Conservation (phyloP, 2,113 vertebrate species). For the Oreochromis spilurus region DNA sequence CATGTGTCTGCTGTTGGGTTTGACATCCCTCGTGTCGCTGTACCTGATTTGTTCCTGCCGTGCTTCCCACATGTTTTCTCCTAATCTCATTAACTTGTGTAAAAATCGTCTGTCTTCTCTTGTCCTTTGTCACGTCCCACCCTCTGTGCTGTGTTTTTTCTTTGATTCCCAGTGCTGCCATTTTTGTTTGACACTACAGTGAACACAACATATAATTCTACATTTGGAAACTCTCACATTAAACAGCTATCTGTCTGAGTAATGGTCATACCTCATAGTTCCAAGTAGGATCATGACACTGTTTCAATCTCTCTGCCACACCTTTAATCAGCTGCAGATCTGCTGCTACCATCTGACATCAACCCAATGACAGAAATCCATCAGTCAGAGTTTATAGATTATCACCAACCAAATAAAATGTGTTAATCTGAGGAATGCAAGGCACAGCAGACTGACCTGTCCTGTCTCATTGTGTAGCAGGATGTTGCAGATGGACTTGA, state of each 20-base stretch:
- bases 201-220: not conserved
- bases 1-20: no score
- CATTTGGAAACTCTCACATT: not conserved
- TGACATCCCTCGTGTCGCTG: no score
- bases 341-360: slow-evolving; percentile 66
- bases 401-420: not conserved
- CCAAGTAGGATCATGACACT: slow-evolving; percentile 72
- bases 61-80: no score
- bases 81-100: no score
- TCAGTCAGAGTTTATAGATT: not conserved
- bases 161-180: not conserved
- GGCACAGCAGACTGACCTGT: slow-evolving; percentile 51
- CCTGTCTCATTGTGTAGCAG: slow-evolving; percentile 81
- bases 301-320: slow-evolving; percentile 78
- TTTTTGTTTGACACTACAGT: not conserved
- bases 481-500: slow-evolving; percentile 91
- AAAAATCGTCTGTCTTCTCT: no score
- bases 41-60: no score
- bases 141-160: not conserved
- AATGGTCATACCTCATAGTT: slow-evolving; percentile 70
- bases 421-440: not conserved
- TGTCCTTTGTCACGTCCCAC: no score
- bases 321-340: slow-evolving; percentile 78
- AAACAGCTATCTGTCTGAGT: not conserved
- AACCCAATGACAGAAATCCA: not conserved